Base-by-base conservation (phyloP, 2,888 invertebrate genomes). In the Dicranocentrus wangi region DNA sequence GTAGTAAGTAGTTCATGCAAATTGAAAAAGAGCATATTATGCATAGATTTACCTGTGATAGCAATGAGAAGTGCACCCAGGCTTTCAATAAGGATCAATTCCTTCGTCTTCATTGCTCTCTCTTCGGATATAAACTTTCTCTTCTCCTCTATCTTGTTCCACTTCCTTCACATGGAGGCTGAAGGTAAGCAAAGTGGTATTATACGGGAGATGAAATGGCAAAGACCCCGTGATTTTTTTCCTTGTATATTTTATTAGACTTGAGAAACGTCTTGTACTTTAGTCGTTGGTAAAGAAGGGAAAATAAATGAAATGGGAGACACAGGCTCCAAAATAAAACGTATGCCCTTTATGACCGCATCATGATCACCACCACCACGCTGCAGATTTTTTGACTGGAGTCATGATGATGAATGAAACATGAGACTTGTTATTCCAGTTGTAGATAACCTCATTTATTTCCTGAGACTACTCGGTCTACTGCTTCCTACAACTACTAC, bases 61-160 rank as follows among this genome's bases (percentile, higher is more conserved):
- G 80, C 80, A 27, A 80, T 60, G 28, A 80, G 58, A 47, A 80
- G 80, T 28, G 68, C 73, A 42, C 72, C 80, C 19, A 80, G 72
- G 68, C 80, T 73, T 68, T 80, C 80, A 32, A 80, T 60, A 66
- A 80, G 39, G 25, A 80, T 73, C 51, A 80, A 43, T n/a, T 73
- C 80, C 47, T 47, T 58, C 25, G 80, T 80, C 72, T 68, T 80
- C 80, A 80, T 80, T 23, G 27, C 78, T 55, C 70, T 68, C 42
- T 58, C 58, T 55, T n/a, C 17, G 13, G 23, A 65, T 15, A 5
- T 17, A 39, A 42, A 43, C 23, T 21, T 17, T 66, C 42, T 42
- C 72, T 55, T 55, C 42, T 15, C 23, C 55, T 70, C 3, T 53
- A 15, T 2, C 32, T 73, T 21, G n/a, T 58, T 60, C 17, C 25